These are phyloP conservation scores for Horisme vitalbata DNA, from an alignment of 2,888 invertebrate genomes.

Conservation along the genomic window DNA sequence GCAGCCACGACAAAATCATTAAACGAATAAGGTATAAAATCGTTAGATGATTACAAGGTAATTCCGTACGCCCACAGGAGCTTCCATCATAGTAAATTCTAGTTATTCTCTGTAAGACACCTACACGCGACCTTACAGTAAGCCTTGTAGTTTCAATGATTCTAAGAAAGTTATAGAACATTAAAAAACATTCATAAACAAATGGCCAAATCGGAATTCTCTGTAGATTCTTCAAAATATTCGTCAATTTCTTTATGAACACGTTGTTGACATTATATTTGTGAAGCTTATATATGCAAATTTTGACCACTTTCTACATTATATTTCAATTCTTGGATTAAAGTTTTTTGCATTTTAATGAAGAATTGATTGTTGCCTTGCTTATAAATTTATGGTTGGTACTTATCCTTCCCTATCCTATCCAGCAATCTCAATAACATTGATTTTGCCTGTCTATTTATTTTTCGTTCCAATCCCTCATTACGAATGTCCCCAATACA, in stretches of 20 bases:
- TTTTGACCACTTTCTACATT: too few species aligned
- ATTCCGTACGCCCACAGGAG: slow-evolving; percentile 30
- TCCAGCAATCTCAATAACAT: slow-evolving; percentile 6
- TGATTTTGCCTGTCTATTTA: neutral
- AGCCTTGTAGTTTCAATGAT: slow-evolving; percentile 21
- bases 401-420: neutral
- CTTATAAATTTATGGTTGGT: too few species aligned
- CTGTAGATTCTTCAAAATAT: too few species aligned
- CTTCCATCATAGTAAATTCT: slow-evolving; percentile 29
- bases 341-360: too few species aligned
- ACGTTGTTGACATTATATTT: too few species aligned
- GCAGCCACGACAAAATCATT: slow-evolving; percentile 8
- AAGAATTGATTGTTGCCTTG: too few species aligned
- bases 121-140: slow-evolving; percentile 25
- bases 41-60: slow-evolving; percentile 32
- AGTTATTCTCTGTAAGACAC: slow-evolving; percentile 16
- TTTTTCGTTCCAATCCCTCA: neutral
- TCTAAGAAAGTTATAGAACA: slow-evolving; percentile 10
- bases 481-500: slow-evolving; percentile 19
- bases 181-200: neutral
- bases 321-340: too few species aligned
- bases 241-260: too few species aligned
- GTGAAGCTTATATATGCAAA: too few species aligned
- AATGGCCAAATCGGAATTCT: too few species aligned
- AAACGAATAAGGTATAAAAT: slow-evolving; percentile 33